A percentile compares a stretch with the other conserved stretches of the same genome.
These are phyloP conservation scores for Beroe forskalii DNA, from an alignment of 37 sponge, comb jelly and placozoan species.

Conservation along the genomic window DNA sequence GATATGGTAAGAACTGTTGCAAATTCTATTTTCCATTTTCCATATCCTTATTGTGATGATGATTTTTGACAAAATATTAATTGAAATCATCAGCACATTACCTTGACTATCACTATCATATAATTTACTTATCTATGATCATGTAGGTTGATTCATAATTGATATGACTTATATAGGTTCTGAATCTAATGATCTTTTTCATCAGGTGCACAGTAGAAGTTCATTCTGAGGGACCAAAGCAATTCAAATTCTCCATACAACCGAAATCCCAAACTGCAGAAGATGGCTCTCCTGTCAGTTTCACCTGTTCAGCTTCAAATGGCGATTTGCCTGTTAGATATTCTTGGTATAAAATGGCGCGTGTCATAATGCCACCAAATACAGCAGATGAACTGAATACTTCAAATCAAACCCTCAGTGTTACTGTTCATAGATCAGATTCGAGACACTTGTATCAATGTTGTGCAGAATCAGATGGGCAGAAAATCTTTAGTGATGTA, in stretches of 20 bases:
- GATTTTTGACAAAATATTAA: too few relatives aligned
- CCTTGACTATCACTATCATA: too few relatives aligned
- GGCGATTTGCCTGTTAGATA: neutral
- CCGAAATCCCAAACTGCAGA: neutral
- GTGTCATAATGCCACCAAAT: neutral
- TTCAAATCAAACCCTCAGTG: neutral
- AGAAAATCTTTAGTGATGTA: constrained; percentile 25
- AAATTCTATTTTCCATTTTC: too few relatives aligned
- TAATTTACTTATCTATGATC: too few relatives aligned
- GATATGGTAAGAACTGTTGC: too few relatives aligned
- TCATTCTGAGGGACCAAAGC: neutral
- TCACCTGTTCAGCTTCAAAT: neutral
- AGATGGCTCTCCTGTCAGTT: constrained; percentile 3
- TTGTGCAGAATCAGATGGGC: constrained; percentile 16
- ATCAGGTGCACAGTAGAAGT: neutral
- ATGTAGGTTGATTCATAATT: too few relatives aligned
- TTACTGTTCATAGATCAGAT: neutral
- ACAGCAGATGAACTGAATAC: neutral
- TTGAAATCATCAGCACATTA: too few relatives aligned
- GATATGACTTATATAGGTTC: too few relatives aligned
- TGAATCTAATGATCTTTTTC: too few relatives aligned
- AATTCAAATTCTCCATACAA: neutral
- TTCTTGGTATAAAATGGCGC: neutral
- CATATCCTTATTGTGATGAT: too few relatives aligned
- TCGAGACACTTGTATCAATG: constrained; percentile 21